phyloP scores from a whole-genome alignment of 2,113 vertebrate species.

The Rhinopithecus roxellana region DNA sequence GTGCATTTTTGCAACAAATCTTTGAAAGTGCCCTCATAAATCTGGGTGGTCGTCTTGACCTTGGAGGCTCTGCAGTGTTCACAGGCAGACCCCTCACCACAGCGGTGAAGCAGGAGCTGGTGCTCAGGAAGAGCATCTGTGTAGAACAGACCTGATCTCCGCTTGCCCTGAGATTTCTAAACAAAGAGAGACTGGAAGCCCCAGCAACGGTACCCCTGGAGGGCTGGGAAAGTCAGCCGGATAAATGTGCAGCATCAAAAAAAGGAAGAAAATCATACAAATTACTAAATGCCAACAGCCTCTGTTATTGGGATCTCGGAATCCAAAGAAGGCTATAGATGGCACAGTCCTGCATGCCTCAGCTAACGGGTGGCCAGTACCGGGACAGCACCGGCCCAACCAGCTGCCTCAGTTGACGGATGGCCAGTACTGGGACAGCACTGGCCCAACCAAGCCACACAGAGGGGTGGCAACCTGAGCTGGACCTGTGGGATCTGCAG shows the following conservation, averaged over 20 bases:
- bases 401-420: too few species aligned
- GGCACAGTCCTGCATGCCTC: rapidly evolving
- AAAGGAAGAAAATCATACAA: background rate
- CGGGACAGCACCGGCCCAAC: too few species aligned
- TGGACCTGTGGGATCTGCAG: too few species aligned
- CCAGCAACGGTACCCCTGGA: background rate
- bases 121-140: background rate
- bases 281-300: background rate
- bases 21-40: background rate
- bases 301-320: background rate
- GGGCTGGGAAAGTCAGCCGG: background rate
- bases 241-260: background rate
- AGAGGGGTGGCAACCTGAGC: rapidly evolving
- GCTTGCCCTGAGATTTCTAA: conserved; percentile 18
- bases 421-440: background rate
- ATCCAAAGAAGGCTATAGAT: background rate
- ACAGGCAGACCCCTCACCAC: background rate
- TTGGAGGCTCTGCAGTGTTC: background rate
- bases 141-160: background rate
- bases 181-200: background rate
- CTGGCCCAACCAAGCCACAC: rapidly evolving
- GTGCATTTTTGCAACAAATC: background rate
- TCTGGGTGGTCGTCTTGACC: background rate
- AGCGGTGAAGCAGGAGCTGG: background rate
- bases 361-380: too few species aligned